Conservation (phyloP, 2,797 vertebrate genomes). For the Onychomys arenicola region DNA sequence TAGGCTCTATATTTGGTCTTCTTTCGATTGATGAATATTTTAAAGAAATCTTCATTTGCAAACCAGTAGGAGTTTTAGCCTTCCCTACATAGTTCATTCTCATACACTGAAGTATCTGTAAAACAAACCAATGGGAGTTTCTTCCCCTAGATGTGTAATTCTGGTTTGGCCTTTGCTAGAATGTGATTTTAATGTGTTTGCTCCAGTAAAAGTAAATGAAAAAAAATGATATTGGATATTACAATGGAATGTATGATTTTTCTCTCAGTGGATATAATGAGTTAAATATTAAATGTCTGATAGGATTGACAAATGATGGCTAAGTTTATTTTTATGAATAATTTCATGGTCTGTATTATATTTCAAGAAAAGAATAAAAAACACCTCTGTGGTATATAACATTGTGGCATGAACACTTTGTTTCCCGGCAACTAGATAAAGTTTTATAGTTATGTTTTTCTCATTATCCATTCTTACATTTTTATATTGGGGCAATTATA, state of each 20-base stretch:
- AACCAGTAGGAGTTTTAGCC: not conserved
- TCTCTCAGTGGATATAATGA: conserved; percentile 52
- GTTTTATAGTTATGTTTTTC: conserved; percentile 55
- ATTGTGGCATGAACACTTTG: conserved; percentile 42
- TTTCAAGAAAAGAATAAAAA: conserved; percentile 52
- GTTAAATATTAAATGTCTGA: conserved; percentile 63
- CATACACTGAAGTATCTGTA: not conserved
- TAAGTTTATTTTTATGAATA: conserved; percentile 66
- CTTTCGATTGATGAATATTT: not conserved
- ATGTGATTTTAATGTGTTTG: conserved; percentile 67
- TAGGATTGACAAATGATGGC: conserved; percentile 68
- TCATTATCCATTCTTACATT: conserved; percentile 32
- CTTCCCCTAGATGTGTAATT: conserved; percentile 22
- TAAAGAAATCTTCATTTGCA: conserved; percentile 16
- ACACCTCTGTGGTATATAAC: not conserved
- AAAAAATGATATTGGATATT: conserved; percentile 60
- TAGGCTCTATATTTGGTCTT: rapidly evolving
- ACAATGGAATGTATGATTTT: conserved; percentile 46
- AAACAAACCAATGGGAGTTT: conserved; percentile 41
- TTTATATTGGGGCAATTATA: conserved; percentile 43
- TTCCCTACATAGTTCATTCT: not conserved
- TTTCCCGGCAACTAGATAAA: conserved; percentile 62
- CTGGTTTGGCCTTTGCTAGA: conserved; percentile 50
- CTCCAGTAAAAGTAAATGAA: conserved; percentile 58
- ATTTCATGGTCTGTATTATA: conserved; percentile 51